Evolutionary conservation across 2,797 vertebrate genomes (phyloP), one percentile per base, ranked within the genome.

Genomic region (Arnoldichthys spilopterus): DNA sequence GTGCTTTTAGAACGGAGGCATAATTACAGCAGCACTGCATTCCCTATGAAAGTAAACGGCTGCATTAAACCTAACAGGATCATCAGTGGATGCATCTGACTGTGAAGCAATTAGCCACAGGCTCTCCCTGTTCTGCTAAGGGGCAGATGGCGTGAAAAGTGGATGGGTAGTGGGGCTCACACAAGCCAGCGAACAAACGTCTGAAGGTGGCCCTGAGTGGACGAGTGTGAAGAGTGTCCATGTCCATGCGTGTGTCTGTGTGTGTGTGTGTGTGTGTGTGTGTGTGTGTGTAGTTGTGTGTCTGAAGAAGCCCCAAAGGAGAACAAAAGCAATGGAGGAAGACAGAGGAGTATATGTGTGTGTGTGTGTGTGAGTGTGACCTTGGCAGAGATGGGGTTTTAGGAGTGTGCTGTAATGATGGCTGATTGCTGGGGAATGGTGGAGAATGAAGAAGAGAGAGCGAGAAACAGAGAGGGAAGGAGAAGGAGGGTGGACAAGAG

Each of bases 331-430:
- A 83, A 78, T 84, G 87, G 87, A 86, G 78, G 81, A 77, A 91
- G 88, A 91, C 87, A 90, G 86, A 79, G 74, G 68, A 77, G 34
- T 22, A 6, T 53, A 8, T 71, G 63, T 74, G 6, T 45, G 11
- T 70, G 69, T 78, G 51, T 71, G 68, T 82, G 37, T 86, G 78
- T 73, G 74, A 73, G 64, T 59, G 90, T 93, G 93, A 94, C 93
- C 93, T 94, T 93, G 92, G 90, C 87, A 91, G 88, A 87, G 88
- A 93, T 88, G 90, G 82, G 89, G 83, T 92, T 92, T 92, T 91
- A 91, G 90, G 88, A 93, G 91, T 91, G 90, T 86, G 88, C 91
- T 91, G 91, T 94, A 94, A 94, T 94, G 92, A 94, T 91, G 90
- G 90, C 93, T 94, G 93, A 95, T 94, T 93, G 92, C 91, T 83